Evolutionary conservation across 2,888 invertebrate genomes (phyloP), one percentile per base, ranked within the genome.

Genomic region (Deilephila elpenor): DNA sequence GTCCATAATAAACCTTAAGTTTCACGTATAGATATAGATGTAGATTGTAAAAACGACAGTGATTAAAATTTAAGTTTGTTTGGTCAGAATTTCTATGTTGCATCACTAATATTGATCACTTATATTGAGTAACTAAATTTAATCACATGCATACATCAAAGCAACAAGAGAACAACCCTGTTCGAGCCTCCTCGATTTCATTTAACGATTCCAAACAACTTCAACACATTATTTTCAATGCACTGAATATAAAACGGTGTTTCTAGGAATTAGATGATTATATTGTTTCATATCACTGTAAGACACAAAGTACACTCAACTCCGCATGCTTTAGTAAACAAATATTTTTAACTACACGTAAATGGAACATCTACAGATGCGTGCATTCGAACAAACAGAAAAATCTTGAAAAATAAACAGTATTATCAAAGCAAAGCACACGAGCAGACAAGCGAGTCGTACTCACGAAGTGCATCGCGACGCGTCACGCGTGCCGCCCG

Each of bases 391-490:
- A 80, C 79, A 87, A 86, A 87, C 78, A 83, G 79, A 81, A 78
- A 74, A 75, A 77, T 76, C 75, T 75, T 76, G 76, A 74, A 73
- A 74, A 73, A 73, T 62, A 76, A 78, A 60, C 56, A 71, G 44
- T 60, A 32, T 70, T 70, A 78, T 79, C 78, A 81, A 87, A 80
- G 82, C 79, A 73, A 85, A 86, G 87, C 89, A 88, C 88, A 88
- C 88, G 84, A 83, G 84, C 87, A 84, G 81, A 79, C 82, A 82
- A 86, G 85, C 86, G 82, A 81, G 88, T 83, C 83, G 88, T 94
- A 94, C 94, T 94, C 94, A 94, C 94, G 93, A 92, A 90, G 83
- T 93, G 86, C 94, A 94, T 94, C 84, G 88, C 86, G 87, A 82
- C 81, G 86, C 84, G 82, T 84, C 81, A 79, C 86, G 85, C 82